A percentile compares a stretch with the other conserved stretches of the same genome.
Conservation (phyloP, 2,888 invertebrate species). For the Microctonus brassicae region DNA sequence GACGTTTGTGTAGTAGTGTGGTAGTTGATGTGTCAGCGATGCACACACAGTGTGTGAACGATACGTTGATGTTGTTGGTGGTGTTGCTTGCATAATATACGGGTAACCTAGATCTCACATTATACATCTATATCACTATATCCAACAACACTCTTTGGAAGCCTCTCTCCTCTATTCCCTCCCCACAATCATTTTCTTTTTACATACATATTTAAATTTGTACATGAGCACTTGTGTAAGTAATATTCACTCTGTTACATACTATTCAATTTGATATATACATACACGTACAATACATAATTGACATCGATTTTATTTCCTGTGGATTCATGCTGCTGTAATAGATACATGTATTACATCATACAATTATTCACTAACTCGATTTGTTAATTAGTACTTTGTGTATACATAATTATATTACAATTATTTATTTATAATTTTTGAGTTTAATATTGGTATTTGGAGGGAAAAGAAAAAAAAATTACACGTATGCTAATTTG, state of each 20-base stretch:
- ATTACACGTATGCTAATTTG: too few relatives aligned
- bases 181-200: constrained; percentile 17
- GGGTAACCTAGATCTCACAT: constrained; percentile 61
- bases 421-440: too few relatives aligned
- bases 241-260: too few relatives aligned
- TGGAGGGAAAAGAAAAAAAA: too few relatives aligned
- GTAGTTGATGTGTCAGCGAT: background rate
- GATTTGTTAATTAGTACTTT: background rate
- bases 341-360: background rate
- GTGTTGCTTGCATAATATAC: constrained; percentile 62
- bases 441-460: too few relatives aligned
- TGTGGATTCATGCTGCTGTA: background rate
- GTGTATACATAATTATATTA: background rate
- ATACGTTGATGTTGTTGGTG: background rate
- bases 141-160: constrained; percentile 54
- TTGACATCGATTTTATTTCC: background rate
- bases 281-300: background rate
- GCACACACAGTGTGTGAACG: too few relatives aligned
- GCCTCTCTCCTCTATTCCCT: constrained; percentile 36
- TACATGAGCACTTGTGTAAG: background rate
- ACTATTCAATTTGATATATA: background rate
- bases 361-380: background rate
- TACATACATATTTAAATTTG: background rate
- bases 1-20: background rate
- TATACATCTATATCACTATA: too few relatives aligned